phyloP scores from a whole-genome alignment of 2,888 invertebrate species.

The Allacma fusca region DNA sequence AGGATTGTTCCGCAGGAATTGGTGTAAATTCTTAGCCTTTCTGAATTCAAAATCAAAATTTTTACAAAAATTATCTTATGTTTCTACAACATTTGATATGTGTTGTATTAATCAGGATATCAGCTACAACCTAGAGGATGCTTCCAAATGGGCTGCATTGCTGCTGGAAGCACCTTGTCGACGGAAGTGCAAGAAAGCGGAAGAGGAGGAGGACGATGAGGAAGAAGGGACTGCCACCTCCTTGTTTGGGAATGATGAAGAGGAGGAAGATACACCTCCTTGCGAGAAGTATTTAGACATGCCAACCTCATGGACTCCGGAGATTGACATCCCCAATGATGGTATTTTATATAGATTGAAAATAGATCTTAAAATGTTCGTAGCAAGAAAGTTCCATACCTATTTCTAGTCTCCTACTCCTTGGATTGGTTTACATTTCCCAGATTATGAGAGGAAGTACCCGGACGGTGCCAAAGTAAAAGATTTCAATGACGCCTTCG shows the following conservation, averaged over 20 bases:
- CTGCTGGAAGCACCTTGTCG: slow-evolving; percentile 51
- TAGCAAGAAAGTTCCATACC: no score
- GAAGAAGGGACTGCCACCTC: slow-evolving; percentile 14
- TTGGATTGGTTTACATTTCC: no score
- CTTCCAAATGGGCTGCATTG: slow-evolving; percentile 55
- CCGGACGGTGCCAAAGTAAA: slow-evolving; percentile 72
- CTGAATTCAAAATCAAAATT: no score
- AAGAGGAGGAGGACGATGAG: slow-evolving; percentile 30
- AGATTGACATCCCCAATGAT: slow-evolving; percentile 70
- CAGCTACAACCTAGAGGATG: slow-evolving; percentile 54
- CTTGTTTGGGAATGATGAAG: slow-evolving; percentile 59
- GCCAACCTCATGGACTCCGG: slow-evolving; percentile 78
- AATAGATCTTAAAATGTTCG: no score
- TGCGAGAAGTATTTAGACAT: slow-evolving; percentile 78
- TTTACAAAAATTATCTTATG: no score
- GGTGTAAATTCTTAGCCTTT: slow-evolving; percentile 28
- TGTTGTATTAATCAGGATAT: slow-evolving; percentile 43
- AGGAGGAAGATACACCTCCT: slow-evolving; percentile 52
- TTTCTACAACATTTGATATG: no score
- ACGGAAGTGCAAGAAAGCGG: slow-evolving; percentile 39
- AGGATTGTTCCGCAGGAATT: slow-evolving; percentile 53
- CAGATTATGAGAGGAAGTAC: slow-evolving; percentile 75
- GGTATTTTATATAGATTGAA: slow-evolving; percentile 42
- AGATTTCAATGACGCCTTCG: slow-evolving; percentile 76
- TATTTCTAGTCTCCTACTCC: no score